A percentile compares a stretch with the other conserved stretches of the same genome.
phyloP scores from a whole-genome alignment of 2,797 vertebrate species.

The Enteromius afrohamiltoni region DNA sequence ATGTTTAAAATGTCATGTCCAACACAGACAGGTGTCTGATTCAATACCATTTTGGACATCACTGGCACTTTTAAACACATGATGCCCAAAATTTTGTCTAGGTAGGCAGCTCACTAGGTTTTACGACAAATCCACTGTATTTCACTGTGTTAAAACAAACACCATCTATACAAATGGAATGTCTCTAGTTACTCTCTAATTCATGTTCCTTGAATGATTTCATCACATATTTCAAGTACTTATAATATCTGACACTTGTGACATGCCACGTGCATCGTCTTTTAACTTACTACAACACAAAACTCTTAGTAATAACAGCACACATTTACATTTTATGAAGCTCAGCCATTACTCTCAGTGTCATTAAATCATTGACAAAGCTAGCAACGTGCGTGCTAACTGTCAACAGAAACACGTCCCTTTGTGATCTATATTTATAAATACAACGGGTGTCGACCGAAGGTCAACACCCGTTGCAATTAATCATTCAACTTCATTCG shows the following conservation, averaged over 20 bases:
- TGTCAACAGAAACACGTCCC: constrained; percentile 3
- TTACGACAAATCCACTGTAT: neutral
- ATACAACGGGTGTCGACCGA: neutral
- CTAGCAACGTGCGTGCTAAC: constrained; percentile 41
- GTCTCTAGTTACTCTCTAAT: neutral
- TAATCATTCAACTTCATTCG: neutral
- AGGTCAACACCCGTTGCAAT: neutral
- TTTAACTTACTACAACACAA: neutral
- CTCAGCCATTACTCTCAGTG: constrained; percentile 4
- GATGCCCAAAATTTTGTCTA: neutral
- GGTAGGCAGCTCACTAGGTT: neutral
- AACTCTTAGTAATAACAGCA: neutral
- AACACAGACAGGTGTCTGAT: neutral
- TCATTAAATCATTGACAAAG: constrained; percentile 36
- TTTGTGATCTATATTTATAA: neutral
- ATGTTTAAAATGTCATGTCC: neutral
- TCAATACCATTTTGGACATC: neutral
- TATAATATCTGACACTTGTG: neutral
- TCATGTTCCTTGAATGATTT: neutral
- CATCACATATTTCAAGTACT: neutral
- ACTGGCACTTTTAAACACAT: neutral
- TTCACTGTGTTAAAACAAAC: neutral
- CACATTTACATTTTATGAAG: neutral
- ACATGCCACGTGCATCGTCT: neutral
- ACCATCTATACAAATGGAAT: neutral